Percentiles rank a stretch among this genome's conserved stretches.
phyloP scores from a whole-genome alignment of 2,888 invertebrate genomes.

The Falcaria lacertinaria region DNA sequence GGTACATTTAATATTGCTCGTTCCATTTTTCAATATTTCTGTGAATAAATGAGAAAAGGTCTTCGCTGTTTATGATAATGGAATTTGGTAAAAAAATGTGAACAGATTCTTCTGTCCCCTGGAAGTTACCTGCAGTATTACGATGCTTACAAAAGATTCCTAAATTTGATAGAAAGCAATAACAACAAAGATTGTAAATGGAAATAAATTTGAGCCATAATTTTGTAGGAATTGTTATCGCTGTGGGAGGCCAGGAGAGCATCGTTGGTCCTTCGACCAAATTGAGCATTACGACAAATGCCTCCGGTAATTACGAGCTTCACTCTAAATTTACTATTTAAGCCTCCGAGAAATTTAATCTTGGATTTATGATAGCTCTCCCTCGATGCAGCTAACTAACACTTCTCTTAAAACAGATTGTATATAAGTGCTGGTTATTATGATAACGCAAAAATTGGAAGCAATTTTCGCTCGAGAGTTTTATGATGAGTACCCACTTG shows the following conservation, averaged over 20 bases:
- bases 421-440: too few species aligned
- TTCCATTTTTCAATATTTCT: too few species aligned
- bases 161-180: neutral
- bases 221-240: constrained; percentile 54
- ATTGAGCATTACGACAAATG: constrained; percentile 67
- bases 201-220: constrained; percentile 38
- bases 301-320: constrained; percentile 60
- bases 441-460: too few species aligned
- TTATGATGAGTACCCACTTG: too few species aligned
- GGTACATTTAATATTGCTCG: too few species aligned
- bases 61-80: too few species aligned
- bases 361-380: constrained; percentile 49
- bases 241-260: constrained; percentile 34
- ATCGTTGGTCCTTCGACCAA: constrained; percentile 47
- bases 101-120: too few species aligned
- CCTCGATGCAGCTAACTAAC: constrained; percentile 26
- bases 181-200: constrained; percentile 2
- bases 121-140: neutral
- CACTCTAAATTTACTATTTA: constrained; percentile 64
- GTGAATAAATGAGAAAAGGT: too few species aligned
- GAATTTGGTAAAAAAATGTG: too few species aligned
- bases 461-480: too few species aligned
- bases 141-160: neutral
- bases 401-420: too few species aligned
- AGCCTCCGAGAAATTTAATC: constrained; percentile 67